Percentiles rank a stretch among this genome's conserved stretches.
These are phyloP conservation scores for Paguma larvata DNA, from an alignment of 2,797 vertebrate genomes.

Conservation along the genomic window DNA sequence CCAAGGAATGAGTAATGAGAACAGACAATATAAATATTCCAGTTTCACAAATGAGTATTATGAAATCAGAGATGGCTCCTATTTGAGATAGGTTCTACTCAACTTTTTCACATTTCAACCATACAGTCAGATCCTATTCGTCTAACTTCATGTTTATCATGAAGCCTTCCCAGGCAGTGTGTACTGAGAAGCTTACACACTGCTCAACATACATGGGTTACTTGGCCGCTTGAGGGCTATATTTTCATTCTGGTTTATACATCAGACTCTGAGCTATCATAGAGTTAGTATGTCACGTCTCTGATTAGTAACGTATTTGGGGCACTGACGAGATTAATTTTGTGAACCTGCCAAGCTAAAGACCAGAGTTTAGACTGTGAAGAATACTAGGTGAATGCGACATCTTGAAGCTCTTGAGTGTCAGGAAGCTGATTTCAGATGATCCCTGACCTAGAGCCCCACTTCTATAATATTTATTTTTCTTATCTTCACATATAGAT, in stretches of 20 bases:
- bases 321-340: conserved; percentile 25
- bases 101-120: conserved; percentile 18
- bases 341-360: conserved; percentile 32
- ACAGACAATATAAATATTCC: neutral
- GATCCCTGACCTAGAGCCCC: neutral
- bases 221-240: neutral
- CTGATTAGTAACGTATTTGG: conserved; percentile 31
- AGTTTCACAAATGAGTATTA: neutral
- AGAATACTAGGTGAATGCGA: neutral
- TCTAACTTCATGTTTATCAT: neutral
- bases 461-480: conserved; percentile 40
- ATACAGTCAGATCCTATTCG: neutral
- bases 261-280: neutral
- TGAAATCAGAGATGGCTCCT: neutral
- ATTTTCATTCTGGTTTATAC: conserved; percentile 31
- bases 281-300: neutral
- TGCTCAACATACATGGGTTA: neutral
- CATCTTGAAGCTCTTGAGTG: conserved; percentile 14
- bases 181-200: neutral
- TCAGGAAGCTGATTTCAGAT: conserved; percentile 23
- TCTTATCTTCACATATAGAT: conserved; percentile 27
- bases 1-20: neutral
- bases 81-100: neutral
- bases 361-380: neutral
- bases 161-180: neutral